Conservation (phyloP, 2,888 invertebrate species). For the Xylocampa areola region DNA sequence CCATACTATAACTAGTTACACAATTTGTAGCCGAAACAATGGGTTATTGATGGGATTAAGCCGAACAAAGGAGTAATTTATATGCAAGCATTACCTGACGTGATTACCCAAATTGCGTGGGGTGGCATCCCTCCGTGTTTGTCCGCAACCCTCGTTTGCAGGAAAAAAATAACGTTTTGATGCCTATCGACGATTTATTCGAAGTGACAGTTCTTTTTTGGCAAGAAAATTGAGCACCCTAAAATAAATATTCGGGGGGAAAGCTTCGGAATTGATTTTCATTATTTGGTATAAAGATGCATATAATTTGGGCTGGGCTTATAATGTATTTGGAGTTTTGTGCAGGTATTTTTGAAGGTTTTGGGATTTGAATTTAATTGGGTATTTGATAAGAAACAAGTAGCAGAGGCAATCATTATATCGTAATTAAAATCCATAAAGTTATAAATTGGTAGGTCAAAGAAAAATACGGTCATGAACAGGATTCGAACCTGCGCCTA, state of each 20-base stretch:
- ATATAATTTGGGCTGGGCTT: constrained; percentile 20
- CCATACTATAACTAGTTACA: constrained; percentile 23
- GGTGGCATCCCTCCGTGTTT: constrained; percentile 67
- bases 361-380: background rate
- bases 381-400: background rate
- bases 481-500: too few relatives aligned
- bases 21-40: constrained; percentile 69
- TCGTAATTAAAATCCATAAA: too few relatives aligned
- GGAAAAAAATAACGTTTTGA: constrained; percentile 75
- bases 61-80: constrained; percentile 84
- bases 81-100: constrained; percentile 86
- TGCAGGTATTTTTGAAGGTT: background rate
- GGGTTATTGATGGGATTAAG: constrained; percentile 75
- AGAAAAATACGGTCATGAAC: too few relatives aligned
- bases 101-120: constrained; percentile 81
- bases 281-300: constrained; percentile 27
- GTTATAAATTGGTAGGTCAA: too few relatives aligned
- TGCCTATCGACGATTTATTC: constrained; percentile 77
- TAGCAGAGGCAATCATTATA: too few relatives aligned
- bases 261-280: constrained; percentile 45
- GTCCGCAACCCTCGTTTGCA: constrained; percentile 70
- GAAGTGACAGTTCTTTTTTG: constrained; percentile 73
- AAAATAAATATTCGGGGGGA: constrained; percentile 57
- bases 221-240: constrained; percentile 64
- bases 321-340: background rate